Percentiles rank a stretch among this genome's conserved stretches.
These are phyloP conservation scores for Euwallacea similis DNA, from an alignment of 1,140 invertebrate species.

Conservation along the genomic window DNA sequence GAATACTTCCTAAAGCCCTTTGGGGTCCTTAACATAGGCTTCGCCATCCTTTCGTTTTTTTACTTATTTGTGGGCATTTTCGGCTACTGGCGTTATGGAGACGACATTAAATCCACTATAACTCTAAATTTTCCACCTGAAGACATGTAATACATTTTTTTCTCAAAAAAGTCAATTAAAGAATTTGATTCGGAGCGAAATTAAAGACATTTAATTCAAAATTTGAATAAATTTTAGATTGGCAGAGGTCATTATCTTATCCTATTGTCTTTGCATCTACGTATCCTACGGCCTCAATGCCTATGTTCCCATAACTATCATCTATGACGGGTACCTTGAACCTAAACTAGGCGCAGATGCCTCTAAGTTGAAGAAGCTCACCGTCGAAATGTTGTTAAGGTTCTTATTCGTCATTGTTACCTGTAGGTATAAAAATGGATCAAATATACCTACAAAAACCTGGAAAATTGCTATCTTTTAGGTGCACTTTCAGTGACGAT, in stretches of 20 bases:
- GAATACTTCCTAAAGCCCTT: slow-evolving; percentile 67
- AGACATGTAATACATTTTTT: slow-evolving; percentile 58
- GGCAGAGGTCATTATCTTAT: slow-evolving; percentile 74
- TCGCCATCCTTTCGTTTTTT: slow-evolving; percentile 70
- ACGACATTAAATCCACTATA: slow-evolving; percentile 63
- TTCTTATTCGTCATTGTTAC: slow-evolving; percentile 69
- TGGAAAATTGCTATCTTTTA: no score
- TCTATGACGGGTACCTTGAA: slow-evolving; percentile 73
- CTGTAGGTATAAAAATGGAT: slow-evolving; percentile 52
- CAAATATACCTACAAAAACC: no score
- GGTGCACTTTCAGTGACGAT: no score
- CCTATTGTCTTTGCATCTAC: slow-evolving; percentile 86
- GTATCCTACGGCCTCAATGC: slow-evolving; percentile 89
- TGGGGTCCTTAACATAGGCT: slow-evolving; percentile 77
- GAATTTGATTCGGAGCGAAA: slow-evolving; percentile 66
- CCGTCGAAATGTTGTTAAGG: slow-evolving; percentile 68
- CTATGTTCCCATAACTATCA: slow-evolving; percentile 88
- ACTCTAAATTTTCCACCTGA: slow-evolving; percentile 66
- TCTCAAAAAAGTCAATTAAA: slow-evolving; percentile 72
- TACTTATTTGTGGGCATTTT: slow-evolving; percentile 78
- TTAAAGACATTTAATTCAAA: slow-evolving; percentile 47
- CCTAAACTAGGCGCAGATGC: slow-evolving; percentile 56
- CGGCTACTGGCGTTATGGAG: slow-evolving; percentile 77
- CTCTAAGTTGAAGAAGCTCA: slow-evolving; percentile 53
- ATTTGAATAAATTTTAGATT: slow-evolving; percentile 61